These are phyloP conservation scores for Hydrocynus forskahlii DNA, from an alignment of 2,797 vertebrate genomes.

Conservation along the genomic window DNA sequence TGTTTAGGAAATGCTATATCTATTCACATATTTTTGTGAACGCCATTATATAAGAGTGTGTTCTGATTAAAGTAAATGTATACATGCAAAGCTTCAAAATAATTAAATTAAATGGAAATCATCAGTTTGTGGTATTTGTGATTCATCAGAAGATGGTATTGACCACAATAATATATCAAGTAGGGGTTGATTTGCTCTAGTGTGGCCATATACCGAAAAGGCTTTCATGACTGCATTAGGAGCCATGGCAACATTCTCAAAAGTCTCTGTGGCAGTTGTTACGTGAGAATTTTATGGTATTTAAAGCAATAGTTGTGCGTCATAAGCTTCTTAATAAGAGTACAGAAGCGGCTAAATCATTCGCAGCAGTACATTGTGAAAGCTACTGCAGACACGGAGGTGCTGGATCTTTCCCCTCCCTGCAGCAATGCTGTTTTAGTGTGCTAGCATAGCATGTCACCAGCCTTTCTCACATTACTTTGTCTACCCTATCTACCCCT, in stretches of 20 bases:
- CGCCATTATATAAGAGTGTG: too few species aligned
- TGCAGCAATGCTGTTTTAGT: conserved; percentile 13
- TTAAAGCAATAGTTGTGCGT: conserved; percentile 21
- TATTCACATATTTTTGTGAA: too few species aligned
- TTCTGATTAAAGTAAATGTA: too few species aligned
- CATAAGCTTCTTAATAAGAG: conserved; percentile 30
- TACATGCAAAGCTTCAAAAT: too few species aligned
- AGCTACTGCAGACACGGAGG: neutral
- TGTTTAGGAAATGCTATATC: too few species aligned
- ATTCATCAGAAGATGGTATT: too few species aligned
- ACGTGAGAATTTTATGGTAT: conserved; percentile 1
- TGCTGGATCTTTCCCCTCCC: neutral
- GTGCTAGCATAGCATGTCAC: conserved; percentile 15
- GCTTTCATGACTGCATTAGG: neutral
- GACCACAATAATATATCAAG: too few species aligned
- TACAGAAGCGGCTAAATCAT: conserved; percentile 1
- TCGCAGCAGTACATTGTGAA: neutral
- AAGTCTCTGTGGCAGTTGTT: neutral
- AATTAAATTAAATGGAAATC: too few species aligned
- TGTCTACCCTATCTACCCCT: conserved; percentile 17
- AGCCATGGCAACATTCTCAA: conserved; percentile 18
- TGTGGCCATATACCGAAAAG: neutral
- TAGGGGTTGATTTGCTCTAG: neutral
- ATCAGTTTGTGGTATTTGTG: too few species aligned
- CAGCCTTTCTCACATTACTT: conserved; percentile 31